These are phyloP conservation scores for Lymantria dispar DNA, from an alignment of 2,888 invertebrate genomes.

Conservation along the genomic window DNA sequence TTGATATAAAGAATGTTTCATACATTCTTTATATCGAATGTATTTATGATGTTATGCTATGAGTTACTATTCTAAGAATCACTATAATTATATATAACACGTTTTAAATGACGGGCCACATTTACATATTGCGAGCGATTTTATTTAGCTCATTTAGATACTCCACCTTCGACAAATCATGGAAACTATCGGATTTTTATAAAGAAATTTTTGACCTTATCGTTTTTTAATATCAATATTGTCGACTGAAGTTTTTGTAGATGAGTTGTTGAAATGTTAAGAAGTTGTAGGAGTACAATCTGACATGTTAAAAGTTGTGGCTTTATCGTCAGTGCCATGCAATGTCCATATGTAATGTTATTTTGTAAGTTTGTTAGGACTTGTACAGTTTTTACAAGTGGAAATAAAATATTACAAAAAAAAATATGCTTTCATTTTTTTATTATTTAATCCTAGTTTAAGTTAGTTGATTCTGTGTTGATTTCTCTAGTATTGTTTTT, in stretches of 20 bases:
- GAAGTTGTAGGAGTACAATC: slow-evolving; percentile 41
- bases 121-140: slow-evolving; percentile 15
- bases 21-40: no score
- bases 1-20: neutral
- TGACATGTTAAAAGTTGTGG: slow-evolving; percentile 47
- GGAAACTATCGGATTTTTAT: slow-evolving; percentile 23
- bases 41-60: neutral
- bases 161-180: slow-evolving; percentile 27
- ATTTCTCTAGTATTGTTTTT: no score
- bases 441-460: neutral
- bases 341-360: slow-evolving; percentile 80
- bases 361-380: slow-evolving; percentile 82
- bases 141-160: slow-evolving; percentile 23
- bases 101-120: slow-evolving; percentile 26
- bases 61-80: neutral
- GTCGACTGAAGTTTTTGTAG: slow-evolving; percentile 55
- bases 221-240: slow-evolving; percentile 32
- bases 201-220: slow-evolving; percentile 31
- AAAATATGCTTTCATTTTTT: slow-evolving; percentile 46
- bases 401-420: slow-evolving; percentile 81
- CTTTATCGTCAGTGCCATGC: slow-evolving; percentile 74
- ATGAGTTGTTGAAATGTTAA: slow-evolving; percentile 41
- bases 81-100: slow-evolving; percentile 20
- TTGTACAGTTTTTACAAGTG: slow-evolving; percentile 84
- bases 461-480: no score